phyloP scores from a whole-genome alignment of 1,140 invertebrate species.

The Gryon sp. region DNA sequence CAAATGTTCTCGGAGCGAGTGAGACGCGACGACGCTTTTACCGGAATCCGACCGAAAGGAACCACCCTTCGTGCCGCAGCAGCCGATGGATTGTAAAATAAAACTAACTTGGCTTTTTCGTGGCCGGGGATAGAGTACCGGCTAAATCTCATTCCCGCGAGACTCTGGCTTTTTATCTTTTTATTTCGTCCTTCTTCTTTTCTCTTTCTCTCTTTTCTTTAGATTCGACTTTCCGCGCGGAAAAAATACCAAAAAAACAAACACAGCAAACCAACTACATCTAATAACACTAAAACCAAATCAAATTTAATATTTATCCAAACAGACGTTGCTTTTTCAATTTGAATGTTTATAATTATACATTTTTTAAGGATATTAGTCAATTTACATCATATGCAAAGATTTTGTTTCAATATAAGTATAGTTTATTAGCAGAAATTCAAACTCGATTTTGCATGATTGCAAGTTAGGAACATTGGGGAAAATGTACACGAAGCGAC shows the following conservation, averaged over 20 bases:
- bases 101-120: slow-evolving; percentile 79
- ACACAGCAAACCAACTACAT: slow-evolving; percentile 9
- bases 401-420: no score
- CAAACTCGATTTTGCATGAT: slow-evolving; percentile 9
- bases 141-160: slow-evolving; percentile 78
- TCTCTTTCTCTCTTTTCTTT: slow-evolving; percentile 44
- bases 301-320: slow-evolving; percentile 5
- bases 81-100: slow-evolving; percentile 80
- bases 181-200: slow-evolving; percentile 24
- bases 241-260: slow-evolving; percentile 4
- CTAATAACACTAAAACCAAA: slow-evolving; percentile 8
- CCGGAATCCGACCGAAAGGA: slow-evolving; percentile 50
- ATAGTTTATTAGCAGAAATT: no score
- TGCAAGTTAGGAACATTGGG: not conserved
- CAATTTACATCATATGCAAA: no score
- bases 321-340: no score
- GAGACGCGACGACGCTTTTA: slow-evolving; percentile 50
- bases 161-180: slow-evolving; percentile 69
- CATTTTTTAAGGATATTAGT: no score
- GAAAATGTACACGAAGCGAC: slow-evolving; percentile 38
- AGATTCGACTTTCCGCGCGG: not conserved
- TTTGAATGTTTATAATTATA: no score
- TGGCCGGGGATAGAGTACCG: slow-evolving; percentile 70
- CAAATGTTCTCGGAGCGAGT: slow-evolving; percentile 53
- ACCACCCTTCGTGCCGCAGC: slow-evolving; percentile 65